A percentile compares a stretch with the other conserved stretches of the same genome.
Evolutionary conservation across 2,797 vertebrate species (phyloP).

Genomic region (Novumbra hubbsi): DNA sequence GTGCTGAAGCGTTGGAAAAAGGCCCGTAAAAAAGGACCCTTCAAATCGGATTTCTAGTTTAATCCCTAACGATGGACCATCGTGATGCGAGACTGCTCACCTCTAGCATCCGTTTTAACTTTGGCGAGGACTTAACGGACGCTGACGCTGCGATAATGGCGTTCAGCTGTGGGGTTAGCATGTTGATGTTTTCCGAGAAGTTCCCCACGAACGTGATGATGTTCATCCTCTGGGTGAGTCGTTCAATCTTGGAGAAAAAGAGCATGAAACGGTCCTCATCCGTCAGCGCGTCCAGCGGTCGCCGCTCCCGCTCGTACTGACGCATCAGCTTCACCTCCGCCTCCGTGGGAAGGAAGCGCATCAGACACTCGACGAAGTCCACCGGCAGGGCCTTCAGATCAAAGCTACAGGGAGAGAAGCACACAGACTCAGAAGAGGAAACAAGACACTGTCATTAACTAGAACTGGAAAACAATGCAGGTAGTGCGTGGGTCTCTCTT

Average conservation of each 20-base stretch:
- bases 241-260: conserved; percentile 93
- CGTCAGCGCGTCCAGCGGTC: conserved; percentile 88
- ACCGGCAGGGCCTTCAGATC: conserved; percentile 81
- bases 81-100: conserved; percentile 56
- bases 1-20: background rate
- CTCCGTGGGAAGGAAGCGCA: conserved; percentile 93
- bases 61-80: background rate
- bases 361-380: conserved; percentile 91
- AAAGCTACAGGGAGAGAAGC: conserved; percentile 45
- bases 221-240: conserved; percentile 93
- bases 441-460: background rate
- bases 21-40: background rate
- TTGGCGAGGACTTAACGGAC: conserved; percentile 91
- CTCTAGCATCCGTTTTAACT: conserved; percentile 92
- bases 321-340: conserved; percentile 87
- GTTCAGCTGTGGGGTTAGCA: conserved; percentile 95
- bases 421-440: background rate
- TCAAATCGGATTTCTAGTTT: background rate
- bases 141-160: conserved; percentile 91
- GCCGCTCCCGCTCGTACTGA: conserved; percentile 91
- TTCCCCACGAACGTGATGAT: conserved; percentile 97
- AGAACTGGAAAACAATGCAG: background rate
- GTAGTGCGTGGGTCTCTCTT: background rate
- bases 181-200: conserved; percentile 86
- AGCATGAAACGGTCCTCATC: conserved; percentile 97